Base-by-base conservation (phyloP, 1,140 invertebrate species). In the Laodelphax striatellus region DNA sequence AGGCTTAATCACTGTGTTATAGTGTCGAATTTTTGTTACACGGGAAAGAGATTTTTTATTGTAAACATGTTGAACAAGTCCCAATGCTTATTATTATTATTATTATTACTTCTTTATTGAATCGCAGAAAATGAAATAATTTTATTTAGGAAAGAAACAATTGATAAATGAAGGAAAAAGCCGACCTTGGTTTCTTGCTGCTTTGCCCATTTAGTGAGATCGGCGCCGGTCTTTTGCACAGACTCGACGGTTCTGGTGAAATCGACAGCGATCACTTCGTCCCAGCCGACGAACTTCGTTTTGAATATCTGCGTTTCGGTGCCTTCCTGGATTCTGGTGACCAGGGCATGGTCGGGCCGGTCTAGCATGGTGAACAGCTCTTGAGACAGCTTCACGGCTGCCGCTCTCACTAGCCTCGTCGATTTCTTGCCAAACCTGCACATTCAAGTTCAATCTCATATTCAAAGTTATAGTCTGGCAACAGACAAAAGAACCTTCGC, bases 161-260 rank as follows among this genome's bases (percentile, higher is more conserved):
- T 4, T 16, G 19, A 19, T 3, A 16, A 16, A 46, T 46, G 2
- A 46, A 46, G 19, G 28, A 21, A n/a, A n/a, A n/a, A n/a, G n/a
- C n/a, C 66, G 66, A 79, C 84, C 77, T 90, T 91, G 0, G 90
- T 92, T 75, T 94, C 89, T 75, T 95, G 92, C 66, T 90, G 82
- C 63, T 83, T 84, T 0, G 92, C 92, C 92, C 92, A 96, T 74
- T 90, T 90, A 4, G 88, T 92, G 24, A 98, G 79, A 77, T 99
- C 94, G 8, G 93, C 95, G 13, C 97, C 97, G 57, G 96, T 95
- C 70, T 93, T 86, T 28, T 88, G 87, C 0, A 99, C 96, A 1
- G 95, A 98, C 72, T 97, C 94, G 0, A 96, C 94, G 1, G 97
- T 98, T 64, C 97, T 82, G 11, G 97, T 99, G 71, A 97, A 99